These are phyloP conservation scores for Sphinx pinastri DNA, from an alignment of 2,888 invertebrate genomes.

Conservation along the genomic window DNA sequence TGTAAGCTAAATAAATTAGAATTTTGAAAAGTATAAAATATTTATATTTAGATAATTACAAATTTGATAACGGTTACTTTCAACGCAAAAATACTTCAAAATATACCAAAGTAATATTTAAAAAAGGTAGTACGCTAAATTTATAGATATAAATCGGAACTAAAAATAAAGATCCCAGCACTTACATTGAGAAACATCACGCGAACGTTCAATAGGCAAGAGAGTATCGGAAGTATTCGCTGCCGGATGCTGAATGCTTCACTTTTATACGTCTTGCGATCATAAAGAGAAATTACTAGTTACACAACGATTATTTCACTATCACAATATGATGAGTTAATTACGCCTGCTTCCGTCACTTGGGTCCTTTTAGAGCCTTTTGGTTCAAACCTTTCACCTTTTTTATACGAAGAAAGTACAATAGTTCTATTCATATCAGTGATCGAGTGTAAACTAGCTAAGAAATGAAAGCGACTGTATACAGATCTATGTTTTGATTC, in stretches of 20 bases:
- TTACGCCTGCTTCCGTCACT: conserved; percentile 32
- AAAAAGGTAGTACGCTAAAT: neutral
- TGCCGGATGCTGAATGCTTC: conserved; percentile 45
- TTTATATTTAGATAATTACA: neutral
- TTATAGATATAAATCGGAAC: neutral
- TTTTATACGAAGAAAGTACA: conserved; percentile 41
- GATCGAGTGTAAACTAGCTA: conserved; percentile 33
- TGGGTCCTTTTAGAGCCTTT: conserved; percentile 45
- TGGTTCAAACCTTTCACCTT: conserved; percentile 48
- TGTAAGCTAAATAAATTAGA: too few species aligned
- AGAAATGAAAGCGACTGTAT: conserved; percentile 12
- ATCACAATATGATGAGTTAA: conserved; percentile 34
- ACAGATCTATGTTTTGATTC: conserved; percentile 41
- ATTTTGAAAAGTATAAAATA: neutral
- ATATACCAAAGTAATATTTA: neutral
- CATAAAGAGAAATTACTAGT: conserved; percentile 54
- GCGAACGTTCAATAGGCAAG: conserved; percentile 37
- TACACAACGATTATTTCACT: conserved; percentile 51
- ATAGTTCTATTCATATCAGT: conserved; percentile 37
- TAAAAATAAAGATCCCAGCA: conserved; percentile 27
- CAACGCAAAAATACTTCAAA: too few species aligned
- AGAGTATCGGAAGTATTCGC: conserved; percentile 48
- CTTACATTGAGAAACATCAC: conserved; percentile 52
- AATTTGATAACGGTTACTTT: neutral
- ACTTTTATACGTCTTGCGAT: conserved; percentile 55